Conservation (phyloP, 2,113 vertebrate species). For the Mus spicilegus region DNA sequence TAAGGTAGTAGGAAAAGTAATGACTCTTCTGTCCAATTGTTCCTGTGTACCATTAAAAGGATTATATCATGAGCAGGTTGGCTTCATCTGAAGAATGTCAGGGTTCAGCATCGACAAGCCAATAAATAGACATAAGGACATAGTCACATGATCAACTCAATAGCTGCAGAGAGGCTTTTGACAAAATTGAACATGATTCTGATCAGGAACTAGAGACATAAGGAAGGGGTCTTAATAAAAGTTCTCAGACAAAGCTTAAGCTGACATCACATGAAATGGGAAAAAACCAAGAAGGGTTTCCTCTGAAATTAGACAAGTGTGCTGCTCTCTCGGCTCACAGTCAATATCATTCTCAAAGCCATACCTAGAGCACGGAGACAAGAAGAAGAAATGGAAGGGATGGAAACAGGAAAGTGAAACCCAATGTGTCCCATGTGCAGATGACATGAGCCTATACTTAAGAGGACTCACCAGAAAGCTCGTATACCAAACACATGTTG, state of each 20-base stretch:
- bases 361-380: not conserved
- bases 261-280: not conserved
- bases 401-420: not conserved
- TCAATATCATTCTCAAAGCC: not conserved
- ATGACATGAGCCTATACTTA: not conserved
- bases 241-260: not conserved
- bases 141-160: not conserved
- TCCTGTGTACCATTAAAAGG: not conserved
- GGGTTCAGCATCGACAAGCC: not conserved
- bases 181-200: too few species aligned
- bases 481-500: not conserved
- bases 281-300: not conserved
- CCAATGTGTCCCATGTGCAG: too few species aligned
- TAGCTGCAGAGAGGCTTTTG: not conserved
- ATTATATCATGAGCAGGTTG: not conserved
- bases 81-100: not conserved
- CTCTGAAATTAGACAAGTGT: not conserved
- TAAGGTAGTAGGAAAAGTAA: not conserved
- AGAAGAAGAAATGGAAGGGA: not conserved
- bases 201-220: not conserved
- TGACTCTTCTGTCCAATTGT: not conserved
- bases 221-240: not conserved
- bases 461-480: not conserved
- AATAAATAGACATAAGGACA: not conserved
- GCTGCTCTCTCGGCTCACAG: not conserved